phyloP scores from a whole-genome alignment of 2,113 vertebrate species.

The Nannospalax galili region DNA sequence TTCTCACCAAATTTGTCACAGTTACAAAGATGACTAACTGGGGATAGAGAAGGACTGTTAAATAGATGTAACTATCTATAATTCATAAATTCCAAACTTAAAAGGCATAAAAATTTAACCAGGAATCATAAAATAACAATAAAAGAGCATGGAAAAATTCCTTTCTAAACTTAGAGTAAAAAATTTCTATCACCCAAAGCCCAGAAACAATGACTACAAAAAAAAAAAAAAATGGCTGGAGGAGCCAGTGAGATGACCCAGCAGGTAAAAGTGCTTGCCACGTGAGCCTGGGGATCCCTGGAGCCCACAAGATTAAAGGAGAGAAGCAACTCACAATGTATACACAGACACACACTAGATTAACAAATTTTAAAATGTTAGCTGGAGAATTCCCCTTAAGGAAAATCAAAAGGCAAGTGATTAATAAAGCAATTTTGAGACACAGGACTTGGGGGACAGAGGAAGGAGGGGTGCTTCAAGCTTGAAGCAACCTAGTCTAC shows the following conservation, averaged over 20 bases:
- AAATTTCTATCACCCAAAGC: neutral
- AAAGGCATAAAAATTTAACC: neutral
- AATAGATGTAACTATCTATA: too few species aligned
- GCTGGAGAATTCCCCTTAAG: neutral
- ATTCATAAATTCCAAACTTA: neutral
- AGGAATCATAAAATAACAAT: neutral
- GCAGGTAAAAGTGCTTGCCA: neutral
- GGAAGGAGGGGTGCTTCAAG: neutral
- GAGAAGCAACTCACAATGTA: neutral
- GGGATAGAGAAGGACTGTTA: neutral
- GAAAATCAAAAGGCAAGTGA: neutral
- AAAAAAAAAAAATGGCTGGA: neutral
- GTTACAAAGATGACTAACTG: neutral
- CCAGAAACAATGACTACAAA: neutral
- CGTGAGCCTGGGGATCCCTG: neutral
- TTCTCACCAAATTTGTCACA: neutral
- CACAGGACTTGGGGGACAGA: neutral
- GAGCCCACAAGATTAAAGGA: neutral
- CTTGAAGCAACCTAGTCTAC: neutral
- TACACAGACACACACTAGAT: neutral
- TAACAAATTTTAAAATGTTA: neutral
- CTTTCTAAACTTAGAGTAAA: slow-evolving; percentile 5
- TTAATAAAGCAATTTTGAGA: slow-evolving; percentile 14
- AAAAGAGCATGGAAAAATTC: neutral
- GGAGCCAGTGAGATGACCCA: neutral